Conservation (phyloP, 2,797 vertebrate species). For the Ibycter americanus region DNA sequence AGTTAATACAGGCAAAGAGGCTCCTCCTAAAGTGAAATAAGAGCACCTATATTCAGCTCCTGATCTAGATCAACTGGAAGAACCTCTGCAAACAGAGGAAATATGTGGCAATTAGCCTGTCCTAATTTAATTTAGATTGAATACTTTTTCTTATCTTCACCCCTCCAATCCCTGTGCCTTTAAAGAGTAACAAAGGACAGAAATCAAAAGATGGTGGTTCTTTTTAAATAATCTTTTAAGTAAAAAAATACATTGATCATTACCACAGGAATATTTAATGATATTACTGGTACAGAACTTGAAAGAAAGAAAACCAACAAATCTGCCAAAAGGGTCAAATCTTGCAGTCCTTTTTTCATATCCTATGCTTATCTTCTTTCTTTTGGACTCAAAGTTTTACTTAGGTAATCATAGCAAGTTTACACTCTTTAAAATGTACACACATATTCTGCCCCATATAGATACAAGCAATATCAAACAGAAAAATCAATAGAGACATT, state of each 20-base stretch:
- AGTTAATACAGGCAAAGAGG: not conserved
- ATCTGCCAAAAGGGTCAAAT: not conserved
- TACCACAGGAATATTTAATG: not conserved
- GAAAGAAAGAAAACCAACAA: not conserved
- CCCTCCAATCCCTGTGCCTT: not conserved
- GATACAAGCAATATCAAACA: not conserved
- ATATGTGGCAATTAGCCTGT: not conserved
- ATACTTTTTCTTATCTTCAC: not conserved
- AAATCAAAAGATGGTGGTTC: not conserved
- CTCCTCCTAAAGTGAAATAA: not conserved
- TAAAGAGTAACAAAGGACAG: not conserved
- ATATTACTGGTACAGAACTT: not conserved
- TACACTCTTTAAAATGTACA: not conserved
- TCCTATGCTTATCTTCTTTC: not conserved
- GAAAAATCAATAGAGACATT: not conserved
- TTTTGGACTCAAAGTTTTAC: not conserved
- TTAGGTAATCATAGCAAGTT: not conserved
- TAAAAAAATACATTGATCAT: not conserved
- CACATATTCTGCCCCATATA: not conserved
- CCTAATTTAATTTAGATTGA: conserved; percentile 14
- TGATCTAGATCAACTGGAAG: conserved; percentile 3
- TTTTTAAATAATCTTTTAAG: not conserved
- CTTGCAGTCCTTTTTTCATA: not conserved
- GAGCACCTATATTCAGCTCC: conserved; percentile 26
- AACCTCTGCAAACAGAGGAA: not conserved